Conservation (phyloP, 2,113 vertebrate genomes). For the Cacatua alba region DNA sequence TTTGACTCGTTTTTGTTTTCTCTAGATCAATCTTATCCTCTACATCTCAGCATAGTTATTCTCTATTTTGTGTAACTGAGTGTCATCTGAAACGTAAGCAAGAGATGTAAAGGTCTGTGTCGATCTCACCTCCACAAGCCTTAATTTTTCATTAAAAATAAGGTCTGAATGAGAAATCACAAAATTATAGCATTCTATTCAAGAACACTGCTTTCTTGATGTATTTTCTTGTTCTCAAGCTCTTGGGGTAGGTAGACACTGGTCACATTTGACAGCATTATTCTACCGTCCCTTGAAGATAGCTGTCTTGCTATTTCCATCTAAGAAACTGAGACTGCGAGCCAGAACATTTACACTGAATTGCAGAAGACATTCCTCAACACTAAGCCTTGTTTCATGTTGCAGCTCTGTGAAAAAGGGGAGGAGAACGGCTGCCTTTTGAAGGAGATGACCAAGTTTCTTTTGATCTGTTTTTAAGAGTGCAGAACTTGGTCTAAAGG, state of each 20-base stretch:
- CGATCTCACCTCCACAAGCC: neutral
- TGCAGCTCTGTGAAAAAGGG: neutral
- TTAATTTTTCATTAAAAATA: neutral
- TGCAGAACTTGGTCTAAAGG: neutral
- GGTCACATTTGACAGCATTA: neutral
- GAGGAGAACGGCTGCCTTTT: neutral
- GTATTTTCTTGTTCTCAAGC: neutral
- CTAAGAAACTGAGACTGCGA: neutral
- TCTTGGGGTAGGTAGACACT: neutral
- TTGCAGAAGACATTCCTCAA: neutral
- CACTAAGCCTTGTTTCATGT: neutral
- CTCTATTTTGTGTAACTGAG: neutral
- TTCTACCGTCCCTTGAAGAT: neutral
- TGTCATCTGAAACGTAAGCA: neutral
- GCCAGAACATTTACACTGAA: neutral
- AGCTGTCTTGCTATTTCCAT: neutral
- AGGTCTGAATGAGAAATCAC: neutral
- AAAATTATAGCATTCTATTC: neutral
- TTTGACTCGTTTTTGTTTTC: neutral
- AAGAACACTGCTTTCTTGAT: neutral
- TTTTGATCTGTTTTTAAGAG: conserved; percentile 44
- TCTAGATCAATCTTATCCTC: neutral
- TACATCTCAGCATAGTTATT: neutral
- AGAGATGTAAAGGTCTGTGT: accelerated
- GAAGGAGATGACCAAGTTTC: conserved; percentile 6